Evolutionary conservation across 1,140 invertebrate species (phyloP).

Genomic region (Drosophila mojavensis): DNA sequence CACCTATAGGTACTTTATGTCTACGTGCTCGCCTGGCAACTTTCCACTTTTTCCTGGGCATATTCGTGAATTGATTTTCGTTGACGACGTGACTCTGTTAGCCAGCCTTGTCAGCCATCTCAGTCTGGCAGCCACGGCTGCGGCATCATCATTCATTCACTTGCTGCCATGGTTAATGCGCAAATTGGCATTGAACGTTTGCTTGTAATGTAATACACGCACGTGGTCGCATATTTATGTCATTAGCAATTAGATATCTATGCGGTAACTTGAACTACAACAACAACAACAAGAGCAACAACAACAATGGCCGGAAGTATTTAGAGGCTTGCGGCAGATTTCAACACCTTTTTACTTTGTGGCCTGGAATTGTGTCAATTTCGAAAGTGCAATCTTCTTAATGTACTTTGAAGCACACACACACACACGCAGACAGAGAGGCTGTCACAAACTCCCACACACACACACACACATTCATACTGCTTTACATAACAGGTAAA

Average conservation of each 20-base stretch:
- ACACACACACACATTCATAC: constrained; percentile 5
- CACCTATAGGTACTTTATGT: constrained; percentile 10
- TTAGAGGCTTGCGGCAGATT: background rate
- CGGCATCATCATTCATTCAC: constrained; percentile 70
- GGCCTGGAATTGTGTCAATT: constrained; percentile 66
- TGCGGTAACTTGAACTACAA: too few relatives aligned
- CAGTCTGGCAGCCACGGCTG: background rate
- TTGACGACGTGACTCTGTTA: constrained; percentile 42
- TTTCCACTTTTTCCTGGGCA: constrained; percentile 31
- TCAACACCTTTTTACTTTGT: constrained; percentile 41
- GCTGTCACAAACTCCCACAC: constrained; percentile 20
- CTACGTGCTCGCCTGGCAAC: constrained; percentile 39
- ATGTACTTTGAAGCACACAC: constrained; percentile 64
- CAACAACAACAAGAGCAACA: background rate
- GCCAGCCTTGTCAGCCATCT: background rate
- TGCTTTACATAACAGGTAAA: constrained; percentile 42
- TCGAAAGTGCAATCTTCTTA: constrained; percentile 78
- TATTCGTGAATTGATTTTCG: constrained; percentile 49
- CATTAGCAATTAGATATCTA: constrained; percentile 59
- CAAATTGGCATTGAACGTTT: constrained; percentile 69
- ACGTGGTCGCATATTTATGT: constrained; percentile 69
- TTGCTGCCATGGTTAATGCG: constrained; percentile 66
- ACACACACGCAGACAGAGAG: constrained; percentile 25
- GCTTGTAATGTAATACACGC: constrained; percentile 61
- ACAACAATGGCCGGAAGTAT: background rate